Conservation (phyloP, 2,113 vertebrate genomes). For the Brachyhypopomus gauderio region DNA sequence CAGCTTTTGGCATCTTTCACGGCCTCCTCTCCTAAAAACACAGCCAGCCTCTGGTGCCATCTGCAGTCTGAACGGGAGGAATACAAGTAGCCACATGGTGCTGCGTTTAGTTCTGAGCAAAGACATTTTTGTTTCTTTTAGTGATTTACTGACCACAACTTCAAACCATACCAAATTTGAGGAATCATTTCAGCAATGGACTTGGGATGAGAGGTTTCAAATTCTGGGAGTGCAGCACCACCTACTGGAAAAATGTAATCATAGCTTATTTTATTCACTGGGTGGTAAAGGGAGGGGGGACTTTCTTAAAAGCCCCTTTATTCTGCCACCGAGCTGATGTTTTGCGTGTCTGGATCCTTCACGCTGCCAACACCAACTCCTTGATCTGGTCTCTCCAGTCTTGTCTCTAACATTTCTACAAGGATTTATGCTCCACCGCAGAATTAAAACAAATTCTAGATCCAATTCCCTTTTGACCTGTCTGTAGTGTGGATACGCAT, state of each 20-base stretch:
- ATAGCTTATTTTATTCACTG: neutral
- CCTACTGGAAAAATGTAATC: slow-evolving; percentile 17
- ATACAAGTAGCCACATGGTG: neutral
- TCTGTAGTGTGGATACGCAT: too few species aligned
- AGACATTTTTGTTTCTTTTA: slow-evolving; percentile 15
- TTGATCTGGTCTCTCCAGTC: neutral
- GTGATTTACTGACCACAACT: slow-evolving; percentile 16
- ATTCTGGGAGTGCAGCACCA: slow-evolving; percentile 40
- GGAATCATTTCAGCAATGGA: neutral
- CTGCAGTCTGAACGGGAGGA: neutral
- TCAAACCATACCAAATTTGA: slow-evolving; percentile 13
- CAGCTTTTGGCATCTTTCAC: neutral
- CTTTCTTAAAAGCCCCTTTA: neutral
- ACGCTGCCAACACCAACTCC: neutral
- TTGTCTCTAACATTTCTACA: neutral
- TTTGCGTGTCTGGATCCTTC: neutral
- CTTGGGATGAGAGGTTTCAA: neutral
- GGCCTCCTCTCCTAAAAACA: neutral
- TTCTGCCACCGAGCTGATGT: neutral
- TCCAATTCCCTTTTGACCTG: neutral
- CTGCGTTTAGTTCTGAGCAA: neutral
- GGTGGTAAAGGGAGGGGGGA: neutral
- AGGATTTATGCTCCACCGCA: neutral
- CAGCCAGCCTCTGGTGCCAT: neutral
- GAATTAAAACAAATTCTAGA: neutral